These are phyloP conservation scores for Lepidocyrtinus sp. DNA, from an alignment of 2,888 invertebrate genomes.

Conservation along the genomic window DNA sequence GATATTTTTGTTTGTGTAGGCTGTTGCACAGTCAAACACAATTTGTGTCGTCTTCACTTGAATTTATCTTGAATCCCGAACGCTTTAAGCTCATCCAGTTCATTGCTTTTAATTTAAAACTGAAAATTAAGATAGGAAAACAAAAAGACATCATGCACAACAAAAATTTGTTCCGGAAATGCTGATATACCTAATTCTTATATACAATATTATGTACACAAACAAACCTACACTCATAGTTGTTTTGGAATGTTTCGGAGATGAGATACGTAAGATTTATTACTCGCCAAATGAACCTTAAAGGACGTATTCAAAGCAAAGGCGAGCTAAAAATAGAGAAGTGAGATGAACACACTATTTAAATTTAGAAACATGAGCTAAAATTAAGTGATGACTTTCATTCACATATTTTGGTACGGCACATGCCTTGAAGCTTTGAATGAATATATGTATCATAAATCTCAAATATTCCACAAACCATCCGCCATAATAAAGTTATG, in stretches of 20 bases:
- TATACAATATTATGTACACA: background rate
- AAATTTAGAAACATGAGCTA: slow-evolving; percentile 51
- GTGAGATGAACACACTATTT: slow-evolving; percentile 47
- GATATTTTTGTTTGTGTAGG: too few species aligned
- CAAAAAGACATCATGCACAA: too few species aligned
- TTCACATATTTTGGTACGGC: slow-evolving; percentile 12
- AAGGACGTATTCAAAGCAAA: slow-evolving; percentile 44
- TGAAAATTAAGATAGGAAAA: too few species aligned
- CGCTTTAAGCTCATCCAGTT: too few species aligned
- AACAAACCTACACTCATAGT: background rate
- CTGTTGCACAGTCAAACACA: too few species aligned
- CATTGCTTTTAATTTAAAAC: too few species aligned
- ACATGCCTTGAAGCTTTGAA: background rate
- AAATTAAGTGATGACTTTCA: slow-evolving; percentile 42
- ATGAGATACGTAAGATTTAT: slow-evolving; percentile 44
- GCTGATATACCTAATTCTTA: background rate
- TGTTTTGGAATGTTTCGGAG: background rate
- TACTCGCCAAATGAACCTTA: slow-evolving; percentile 51
- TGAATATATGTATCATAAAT: too few species aligned
- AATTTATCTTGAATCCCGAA: too few species aligned
- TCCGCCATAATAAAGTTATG: too few species aligned
- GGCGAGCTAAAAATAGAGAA: slow-evolving; percentile 45
- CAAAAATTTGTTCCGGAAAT: background rate
- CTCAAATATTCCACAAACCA: too few species aligned
- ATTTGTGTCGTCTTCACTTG: too few species aligned